These are phyloP conservation scores for Eristalis intricaria DNA, from an alignment of 2,888 invertebrate species.

Conservation along the genomic window DNA sequence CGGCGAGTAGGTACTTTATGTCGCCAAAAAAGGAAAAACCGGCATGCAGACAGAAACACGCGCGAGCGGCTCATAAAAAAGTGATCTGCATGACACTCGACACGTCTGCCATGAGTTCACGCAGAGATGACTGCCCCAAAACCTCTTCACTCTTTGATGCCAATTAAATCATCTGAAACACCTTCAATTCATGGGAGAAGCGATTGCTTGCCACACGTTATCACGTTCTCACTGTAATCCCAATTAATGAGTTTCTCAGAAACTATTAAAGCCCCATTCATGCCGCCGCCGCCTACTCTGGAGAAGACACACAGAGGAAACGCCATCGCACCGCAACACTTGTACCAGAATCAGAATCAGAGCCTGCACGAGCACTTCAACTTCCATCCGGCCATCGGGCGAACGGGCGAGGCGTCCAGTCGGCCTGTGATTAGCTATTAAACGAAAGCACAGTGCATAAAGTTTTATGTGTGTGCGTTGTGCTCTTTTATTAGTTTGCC, in stretches of 20 bases:
- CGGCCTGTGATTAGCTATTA: constrained; percentile 42
- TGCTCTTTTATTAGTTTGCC: constrained; percentile 50
- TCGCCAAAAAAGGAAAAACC: background rate
- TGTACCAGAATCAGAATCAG: background rate
- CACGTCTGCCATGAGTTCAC: background rate
- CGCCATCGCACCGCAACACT: background rate
- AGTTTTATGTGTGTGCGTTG: constrained; percentile 48
- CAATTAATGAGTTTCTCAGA: constrained; percentile 40
- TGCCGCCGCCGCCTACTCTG: background rate
- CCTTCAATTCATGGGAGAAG: constrained; percentile 16
- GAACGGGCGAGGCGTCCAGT: background rate
- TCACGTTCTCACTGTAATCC: constrained; percentile 16
- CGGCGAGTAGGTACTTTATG: background rate
- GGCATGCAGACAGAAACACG: background rate
- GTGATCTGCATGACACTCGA: background rate
- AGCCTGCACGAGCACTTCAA: background rate
- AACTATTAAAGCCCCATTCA: constrained; percentile 36
- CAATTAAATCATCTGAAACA: constrained; percentile 27
- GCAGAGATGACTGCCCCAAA: background rate
- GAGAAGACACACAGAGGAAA: background rate
- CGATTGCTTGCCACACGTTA: constrained; percentile 15
- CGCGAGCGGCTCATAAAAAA: background rate
- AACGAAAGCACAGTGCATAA: constrained; percentile 47
- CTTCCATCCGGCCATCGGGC: background rate
- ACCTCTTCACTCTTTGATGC: constrained; percentile 2